A percentile compares a stretch with the other conserved stretches of the same genome.
Evolutionary conservation across 1,140 invertebrate genomes (phyloP).

Genomic region (Dendrolimus punctatus): DNA sequence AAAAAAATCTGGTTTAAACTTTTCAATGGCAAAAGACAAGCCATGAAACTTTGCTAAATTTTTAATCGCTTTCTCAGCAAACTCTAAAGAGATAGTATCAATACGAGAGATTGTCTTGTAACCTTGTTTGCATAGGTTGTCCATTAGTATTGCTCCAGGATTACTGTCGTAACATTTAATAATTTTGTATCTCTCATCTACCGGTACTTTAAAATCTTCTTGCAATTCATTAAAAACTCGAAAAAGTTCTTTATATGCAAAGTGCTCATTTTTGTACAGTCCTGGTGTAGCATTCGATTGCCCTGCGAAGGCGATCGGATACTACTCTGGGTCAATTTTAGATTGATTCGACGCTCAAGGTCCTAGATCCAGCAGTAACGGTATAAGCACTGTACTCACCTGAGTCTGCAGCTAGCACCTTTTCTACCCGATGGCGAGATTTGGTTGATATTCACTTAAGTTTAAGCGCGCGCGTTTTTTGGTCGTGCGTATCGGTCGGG

Average conservation of each 20-base stretch:
- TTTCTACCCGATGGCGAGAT: no score
- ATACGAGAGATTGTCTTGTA: slow-evolving; percentile 32
- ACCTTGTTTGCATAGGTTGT: slow-evolving; percentile 37
- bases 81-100: slow-evolving; percentile 31
- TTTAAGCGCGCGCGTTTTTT: no score
- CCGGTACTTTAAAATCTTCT: slow-evolving; percentile 23
- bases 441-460: no score
- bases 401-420: no score
- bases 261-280: slow-evolving; percentile 32
- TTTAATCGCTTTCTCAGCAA: slow-evolving; percentile 30
- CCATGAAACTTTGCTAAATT: slow-evolving; percentile 47
- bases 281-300: slow-evolving; percentile 28
- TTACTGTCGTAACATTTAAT: slow-evolving; percentile 32
- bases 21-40: slow-evolving; percentile 37
- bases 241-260: slow-evolving; percentile 30
- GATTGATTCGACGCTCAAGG: no score
- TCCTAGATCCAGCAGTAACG: no score
- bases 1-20: slow-evolving; percentile 30
- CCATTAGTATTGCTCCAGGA: slow-evolving; percentile 35
- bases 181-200: slow-evolving; percentile 30
- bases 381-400: no score
- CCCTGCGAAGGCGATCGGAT: no score
- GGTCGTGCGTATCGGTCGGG: no score
- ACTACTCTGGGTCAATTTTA: no score
- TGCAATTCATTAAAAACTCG: slow-evolving; percentile 31